phyloP scores from a whole-genome alignment of 2,113 vertebrate species.

The Eira barbara region DNA sequence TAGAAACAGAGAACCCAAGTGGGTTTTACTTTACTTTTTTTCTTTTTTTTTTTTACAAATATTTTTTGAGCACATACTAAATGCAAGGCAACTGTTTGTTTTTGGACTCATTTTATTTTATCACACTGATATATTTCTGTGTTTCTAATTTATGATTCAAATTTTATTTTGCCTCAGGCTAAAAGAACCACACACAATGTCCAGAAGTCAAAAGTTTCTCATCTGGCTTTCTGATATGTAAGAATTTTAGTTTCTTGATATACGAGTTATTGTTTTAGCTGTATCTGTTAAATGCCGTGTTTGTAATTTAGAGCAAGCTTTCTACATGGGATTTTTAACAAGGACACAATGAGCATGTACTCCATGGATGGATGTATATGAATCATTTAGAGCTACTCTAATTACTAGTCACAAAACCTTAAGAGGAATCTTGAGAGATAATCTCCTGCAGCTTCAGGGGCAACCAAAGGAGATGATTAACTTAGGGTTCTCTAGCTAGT shows the following conservation, averaged over 20 bases:
- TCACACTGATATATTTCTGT: not conserved
- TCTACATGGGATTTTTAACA: not conserved
- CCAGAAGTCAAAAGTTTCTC: conserved; percentile 87
- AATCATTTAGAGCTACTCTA: not conserved
- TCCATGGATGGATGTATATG: not conserved
- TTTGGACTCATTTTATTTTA: not conserved
- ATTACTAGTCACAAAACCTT: not conserved
- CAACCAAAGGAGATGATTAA: not conserved
- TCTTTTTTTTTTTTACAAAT: not conserved
- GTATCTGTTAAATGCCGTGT: not conserved
- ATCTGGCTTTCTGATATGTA: conserved; percentile 95
- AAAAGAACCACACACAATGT: conserved; percentile 87
- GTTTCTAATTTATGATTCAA: conserved; percentile 49
- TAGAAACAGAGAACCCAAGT: not conserved
- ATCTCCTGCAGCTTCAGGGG: not conserved
- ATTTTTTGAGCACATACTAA: not conserved
- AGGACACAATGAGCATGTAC: not conserved
- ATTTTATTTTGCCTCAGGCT: conserved; percentile 82
- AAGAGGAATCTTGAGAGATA: not conserved
- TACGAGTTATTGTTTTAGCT: not conserved
- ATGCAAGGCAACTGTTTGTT: not conserved
- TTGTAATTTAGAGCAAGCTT: not conserved
- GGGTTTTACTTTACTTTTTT: not conserved
- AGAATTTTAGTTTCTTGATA: conserved; percentile 75
- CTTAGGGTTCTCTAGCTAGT: not conserved